Evolutionary conservation across 1,140 invertebrate species (phyloP).

Genomic region (Sminthurinus signatus): DNA sequence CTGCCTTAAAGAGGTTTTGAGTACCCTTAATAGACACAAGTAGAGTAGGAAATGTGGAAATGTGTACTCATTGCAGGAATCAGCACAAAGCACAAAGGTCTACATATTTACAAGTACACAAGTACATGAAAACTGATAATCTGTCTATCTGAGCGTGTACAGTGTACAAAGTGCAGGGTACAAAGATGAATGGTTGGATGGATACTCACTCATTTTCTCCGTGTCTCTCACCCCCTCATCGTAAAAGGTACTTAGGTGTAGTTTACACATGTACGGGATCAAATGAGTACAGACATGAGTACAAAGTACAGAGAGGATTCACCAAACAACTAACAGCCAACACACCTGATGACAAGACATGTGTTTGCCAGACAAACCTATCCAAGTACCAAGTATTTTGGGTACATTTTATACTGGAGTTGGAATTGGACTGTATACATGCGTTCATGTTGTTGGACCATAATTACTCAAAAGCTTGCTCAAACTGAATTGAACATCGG

Average conservation of each 20-base stretch:
- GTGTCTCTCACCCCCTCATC: too few species aligned
- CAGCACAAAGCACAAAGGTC: background rate
- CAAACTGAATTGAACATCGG: background rate
- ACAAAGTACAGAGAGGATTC: too few species aligned
- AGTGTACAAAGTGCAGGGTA: too few species aligned
- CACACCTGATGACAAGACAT: constrained; percentile 13
- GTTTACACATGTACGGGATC: too few species aligned
- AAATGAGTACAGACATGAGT: too few species aligned
- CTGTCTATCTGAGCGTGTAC: too few species aligned
- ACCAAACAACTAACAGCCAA: too few species aligned
- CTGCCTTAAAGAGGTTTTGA: background rate
- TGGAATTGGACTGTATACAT: background rate
- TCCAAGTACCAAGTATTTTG: background rate
- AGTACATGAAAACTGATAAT: too few species aligned
- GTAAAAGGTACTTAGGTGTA: too few species aligned
- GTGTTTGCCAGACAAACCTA: constrained; percentile 2
- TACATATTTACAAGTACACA: too few species aligned
- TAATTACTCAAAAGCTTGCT: background rate
- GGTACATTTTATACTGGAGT: background rate
- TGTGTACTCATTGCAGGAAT: background rate
- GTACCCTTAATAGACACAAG: constrained; percentile 6
- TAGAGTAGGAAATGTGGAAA: background rate
- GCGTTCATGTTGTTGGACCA: background rate
- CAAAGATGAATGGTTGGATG: too few species aligned
- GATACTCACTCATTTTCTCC: too few species aligned